Base-by-base conservation (phyloP, 2,888 invertebrate genomes). In the Macaria notata region DNA sequence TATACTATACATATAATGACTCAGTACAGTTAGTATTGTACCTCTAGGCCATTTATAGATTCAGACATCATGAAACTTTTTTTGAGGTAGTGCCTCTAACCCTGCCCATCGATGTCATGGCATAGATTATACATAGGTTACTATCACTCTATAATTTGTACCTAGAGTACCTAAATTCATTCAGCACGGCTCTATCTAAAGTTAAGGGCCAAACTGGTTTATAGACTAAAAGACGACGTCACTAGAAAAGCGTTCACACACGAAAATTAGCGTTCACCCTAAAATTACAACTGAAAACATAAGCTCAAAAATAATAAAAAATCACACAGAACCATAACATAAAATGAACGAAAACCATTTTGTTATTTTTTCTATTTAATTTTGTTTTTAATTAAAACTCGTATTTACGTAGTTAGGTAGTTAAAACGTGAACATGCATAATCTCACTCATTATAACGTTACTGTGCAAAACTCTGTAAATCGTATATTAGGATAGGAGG, bases 361-460 rank as follows among this genome's bases (percentile, higher is more conserved):
- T n/a, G 1, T 36, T 19, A 19, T 19, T 19, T 19, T 19, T 19
- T 19, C 48, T 44, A 48, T 48, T 46, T 43, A 45, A 36, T 56
- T 48, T 63, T 60, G 30, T 49, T 62, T 60, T 62, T 39, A 49
- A 19, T 19, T 19, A 19, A 19, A 19, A 19, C 19, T 41, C 9
- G 45, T 45, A 49, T 47, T 46, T 59, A 50, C 48, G 49, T 58
- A 50, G 3, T 33, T 31, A 45, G 38, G 9, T 41, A 8, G 41
- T 41, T 46, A 49, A 55, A 55, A 71, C 78, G 85, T 84, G 80
- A 76, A 81, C 88, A 88, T 88, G 88, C 88, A 88, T 64, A 73
- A 75, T 75, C 77, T 74, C 68, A 73, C 77, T 73, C 72, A 68
- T 77, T 64, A 66, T 74, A 67, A 75, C 68, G 73, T 78, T 78